Evolutionary conservation across 2,797 vertebrate genomes (phyloP).

Genomic region (Pseudochirops cupreus): DNA sequence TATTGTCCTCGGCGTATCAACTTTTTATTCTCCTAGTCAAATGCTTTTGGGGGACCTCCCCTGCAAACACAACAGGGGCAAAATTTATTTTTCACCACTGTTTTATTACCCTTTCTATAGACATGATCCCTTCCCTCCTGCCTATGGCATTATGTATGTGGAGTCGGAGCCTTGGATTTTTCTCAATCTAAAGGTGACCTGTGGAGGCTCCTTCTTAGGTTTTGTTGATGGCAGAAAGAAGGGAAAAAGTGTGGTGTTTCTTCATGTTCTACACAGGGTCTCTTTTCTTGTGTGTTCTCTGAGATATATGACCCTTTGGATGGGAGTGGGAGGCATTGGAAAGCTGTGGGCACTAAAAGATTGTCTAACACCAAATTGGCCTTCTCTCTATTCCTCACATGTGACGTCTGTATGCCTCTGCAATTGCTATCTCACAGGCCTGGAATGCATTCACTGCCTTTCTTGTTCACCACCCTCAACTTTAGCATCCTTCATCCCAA

Average conservation of each 20-base stretch:
- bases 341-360: not conserved
- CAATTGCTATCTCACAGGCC: not conserved
- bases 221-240: constrained; percentile 31
- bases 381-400: not conserved
- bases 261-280: not conserved
- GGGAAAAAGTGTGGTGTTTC: not conserved
- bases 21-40: constrained; percentile 37
- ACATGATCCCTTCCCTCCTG: not conserved
- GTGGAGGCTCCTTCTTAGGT: not conserved
- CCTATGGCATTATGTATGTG: not conserved
- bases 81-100: not conserved
- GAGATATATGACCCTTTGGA: not conserved
- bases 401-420: not conserved
- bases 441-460: not conserved
- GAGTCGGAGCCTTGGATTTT: not conserved
- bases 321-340: not conserved
- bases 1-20: not conserved
- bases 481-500: not conserved
- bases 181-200: not conserved
- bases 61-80: not conserved
- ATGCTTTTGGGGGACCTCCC: constrained; percentile 26
- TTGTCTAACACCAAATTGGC: not conserved
- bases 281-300: not conserved
- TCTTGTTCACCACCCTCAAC: not conserved
- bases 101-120: not conserved